These are phyloP conservation scores for Hydrophis major DNA, from an alignment of 2,797 vertebrate species.

Conservation along the genomic window DNA sequence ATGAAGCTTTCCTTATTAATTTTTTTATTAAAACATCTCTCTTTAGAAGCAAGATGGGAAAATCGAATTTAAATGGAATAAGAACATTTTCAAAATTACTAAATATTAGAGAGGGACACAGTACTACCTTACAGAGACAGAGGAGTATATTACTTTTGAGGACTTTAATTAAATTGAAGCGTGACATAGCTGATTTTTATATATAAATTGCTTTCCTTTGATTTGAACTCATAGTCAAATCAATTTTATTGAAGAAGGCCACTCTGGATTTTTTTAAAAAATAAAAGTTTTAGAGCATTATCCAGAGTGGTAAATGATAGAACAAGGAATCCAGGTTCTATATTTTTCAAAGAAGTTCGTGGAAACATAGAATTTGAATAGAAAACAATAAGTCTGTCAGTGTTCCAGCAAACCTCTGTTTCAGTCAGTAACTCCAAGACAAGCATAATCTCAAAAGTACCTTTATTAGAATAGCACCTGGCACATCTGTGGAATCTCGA, in stretches of 20 bases:
- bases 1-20: not conserved
- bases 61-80: not conserved
- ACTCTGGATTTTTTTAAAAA: not conserved
- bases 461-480: too few species aligned
- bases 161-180: not conserved
- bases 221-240: not conserved
- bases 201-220: not conserved
- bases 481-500: too few species aligned
- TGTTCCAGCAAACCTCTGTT: too few species aligned
- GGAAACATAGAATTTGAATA: constrained; percentile 28
- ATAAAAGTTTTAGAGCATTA: not conserved
- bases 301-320: not conserved
- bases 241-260: not conserved
- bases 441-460: too few species aligned
- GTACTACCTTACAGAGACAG: not conserved
- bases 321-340: not conserved
- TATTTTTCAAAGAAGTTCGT: constrained; percentile 20
- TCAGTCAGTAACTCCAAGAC: too few species aligned
- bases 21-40: not conserved
- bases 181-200: not conserved
- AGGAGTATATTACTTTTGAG: not conserved
- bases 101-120: not conserved
- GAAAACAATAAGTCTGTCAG: constrained; percentile 16
- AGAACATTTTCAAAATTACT: not conserved
- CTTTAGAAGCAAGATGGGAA: not conserved